These are phyloP conservation scores for Flexamia atlantica DNA, from an alignment of 2,888 invertebrate genomes.

Conservation along the genomic window DNA sequence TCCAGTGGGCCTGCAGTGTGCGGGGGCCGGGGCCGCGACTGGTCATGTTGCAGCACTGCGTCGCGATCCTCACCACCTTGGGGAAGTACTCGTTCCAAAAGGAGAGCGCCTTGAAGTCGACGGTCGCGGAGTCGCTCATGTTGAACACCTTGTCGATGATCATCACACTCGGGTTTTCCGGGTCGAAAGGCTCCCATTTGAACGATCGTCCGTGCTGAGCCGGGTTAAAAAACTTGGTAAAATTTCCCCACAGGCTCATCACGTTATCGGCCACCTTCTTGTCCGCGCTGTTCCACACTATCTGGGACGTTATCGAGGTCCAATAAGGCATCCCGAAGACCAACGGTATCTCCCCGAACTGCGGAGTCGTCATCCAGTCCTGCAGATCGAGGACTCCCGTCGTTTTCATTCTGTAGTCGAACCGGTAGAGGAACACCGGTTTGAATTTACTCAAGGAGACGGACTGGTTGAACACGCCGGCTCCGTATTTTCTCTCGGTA, in stretches of 20 bases:
- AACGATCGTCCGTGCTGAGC: constrained; percentile 83
- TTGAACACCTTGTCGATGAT: constrained; percentile 88
- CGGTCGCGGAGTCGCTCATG: constrained; percentile 82
- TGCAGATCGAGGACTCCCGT: constrained; percentile 83
- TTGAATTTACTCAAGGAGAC: constrained; percentile 79
- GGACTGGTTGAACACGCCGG: constrained; percentile 84
- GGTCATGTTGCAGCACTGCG: constrained; percentile 84
- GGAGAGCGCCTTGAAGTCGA: constrained; percentile 87
- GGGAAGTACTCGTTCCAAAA: constrained; percentile 94
- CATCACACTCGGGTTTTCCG: constrained; percentile 83
- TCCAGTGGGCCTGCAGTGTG: not conserved
- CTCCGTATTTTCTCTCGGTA: constrained; percentile 86
- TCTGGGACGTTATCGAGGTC: constrained; percentile 77
- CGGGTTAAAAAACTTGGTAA: constrained; percentile 84
- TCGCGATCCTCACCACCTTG: constrained; percentile 84
- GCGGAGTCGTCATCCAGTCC: constrained; percentile 88
- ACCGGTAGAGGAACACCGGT: constrained; percentile 85
- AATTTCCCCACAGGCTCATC: constrained; percentile 90
- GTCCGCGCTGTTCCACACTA: constrained; percentile 85
- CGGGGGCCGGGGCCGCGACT: not conserved
- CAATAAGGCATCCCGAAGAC: constrained; percentile 90
- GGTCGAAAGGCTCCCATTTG: constrained; percentile 85
- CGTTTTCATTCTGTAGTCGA: constrained; percentile 77
- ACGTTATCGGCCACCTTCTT: constrained; percentile 88
- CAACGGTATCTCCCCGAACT: constrained; percentile 89